Evolutionary conservation across 2,113 vertebrate species (phyloP), one percentile per base, ranked within the genome.

Genomic region (Struthio camelus): DNA sequence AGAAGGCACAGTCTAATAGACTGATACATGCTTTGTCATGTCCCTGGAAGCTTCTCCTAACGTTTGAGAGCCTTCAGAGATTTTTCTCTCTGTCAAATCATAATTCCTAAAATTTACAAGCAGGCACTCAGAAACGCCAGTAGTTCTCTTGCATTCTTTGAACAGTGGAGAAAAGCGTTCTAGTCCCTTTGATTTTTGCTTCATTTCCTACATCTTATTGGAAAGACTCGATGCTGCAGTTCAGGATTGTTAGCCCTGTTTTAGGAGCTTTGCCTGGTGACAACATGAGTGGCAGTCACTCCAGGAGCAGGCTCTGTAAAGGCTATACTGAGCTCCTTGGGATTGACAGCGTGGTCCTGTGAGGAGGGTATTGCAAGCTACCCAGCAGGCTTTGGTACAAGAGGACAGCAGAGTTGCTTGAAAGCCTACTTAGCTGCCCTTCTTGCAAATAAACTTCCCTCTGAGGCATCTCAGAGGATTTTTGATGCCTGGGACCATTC

Each of bases 121-220:
- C 50, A 93, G 27, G 24, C 22, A 67, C 78, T 91, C 10, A 2
- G 38, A 73, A 84, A 65, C 32, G 30, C 12, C n/a, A 18, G 4
- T 56, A 70, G 12, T 72, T 69, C 6, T 64, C 36, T 24, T n/a
- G 16, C 36, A 9, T 38, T 46, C 17, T 66, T 78, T 85, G 70
- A 90, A n/a, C 36, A 82, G 50, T 18, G 64, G 62, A 75, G 11
- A 14, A 32, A 9, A 17, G 3, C 15, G 14, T 30, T 44, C 27
- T 58, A 14, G 3, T 62, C 66, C 23, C 14, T 87, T 38, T 70
- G 44, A 38, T 80, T 87, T 87, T 61, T 61, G 20, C 64, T 76
- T 30, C 0, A 0, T 73, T 77, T 78, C 40, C 44, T 51, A 1
- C 1, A 0, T 61, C 15, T n/a, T 14, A 2, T n/a, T 67, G 30